Evolutionary conservation across 2,113 vertebrate genomes (phyloP), one percentile per base, ranked within the genome.

Genomic region (Centrocercus urophasianus): DNA sequence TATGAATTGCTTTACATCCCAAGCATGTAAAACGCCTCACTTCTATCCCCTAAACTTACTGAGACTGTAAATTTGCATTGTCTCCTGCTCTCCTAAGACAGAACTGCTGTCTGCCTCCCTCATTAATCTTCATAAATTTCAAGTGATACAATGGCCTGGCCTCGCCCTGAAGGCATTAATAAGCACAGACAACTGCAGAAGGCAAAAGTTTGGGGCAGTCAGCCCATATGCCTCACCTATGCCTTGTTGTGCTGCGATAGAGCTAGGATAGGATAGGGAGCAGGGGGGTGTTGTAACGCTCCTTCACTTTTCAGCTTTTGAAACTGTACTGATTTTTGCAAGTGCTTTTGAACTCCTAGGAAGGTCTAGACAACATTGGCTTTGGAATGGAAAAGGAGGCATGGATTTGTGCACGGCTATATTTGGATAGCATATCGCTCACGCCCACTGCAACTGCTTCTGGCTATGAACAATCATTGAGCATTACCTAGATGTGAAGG

Each of bases 101-200:
- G 86, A 88, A 85, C 64, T 78, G 64, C 64, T 95, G 77, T 91
- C 76, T 96, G 61, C 61, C n/a, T 82, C 42, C 90, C 89, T 72
- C 90, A 95, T 95, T 83, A 82, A 93, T 96, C 94, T 96, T 89
- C 88, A 94, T 94, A 93, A 96, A 92, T 94, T 95, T 89, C 73
- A 67, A 90, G 75, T 61, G 64, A 86, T 79, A 86, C 88, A 95
- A 87, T 78, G 83, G 75, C 73, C 89, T 92, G 91, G 78, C 67
- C 95, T 93, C 64, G 1, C 60, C 66, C 83, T 90, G 42, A 59
- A 21, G 71, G 67, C 38, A 83, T 86, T 91, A 91, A 81, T 82
- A 78, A 77, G 54, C 63, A 94, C 64, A 38, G 52, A 27, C 54
- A 83, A 47, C 91, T 95, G 65, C 69, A 65, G 90, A 89, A 57